Percentiles rank a stretch among this genome's conserved stretches.
Conservation (phyloP, 37 sponge, comb jelly and placozoan genomes). For the Haliclona indistincta region DNA sequence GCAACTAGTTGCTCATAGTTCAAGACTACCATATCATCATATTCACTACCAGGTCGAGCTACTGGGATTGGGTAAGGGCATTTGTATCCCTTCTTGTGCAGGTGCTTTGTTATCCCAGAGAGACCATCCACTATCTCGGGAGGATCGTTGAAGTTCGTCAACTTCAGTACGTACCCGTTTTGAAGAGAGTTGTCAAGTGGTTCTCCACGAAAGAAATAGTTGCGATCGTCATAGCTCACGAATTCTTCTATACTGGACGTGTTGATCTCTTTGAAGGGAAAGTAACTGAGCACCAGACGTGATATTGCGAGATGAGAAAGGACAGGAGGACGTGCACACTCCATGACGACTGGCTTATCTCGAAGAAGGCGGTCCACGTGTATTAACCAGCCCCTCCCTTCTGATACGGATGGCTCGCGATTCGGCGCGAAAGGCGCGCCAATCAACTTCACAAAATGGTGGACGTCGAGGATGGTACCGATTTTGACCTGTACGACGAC, state of each 20-base stretch:
- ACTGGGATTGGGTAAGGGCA: slow-evolving; percentile 14
- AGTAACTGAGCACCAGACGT: slow-evolving; percentile 2
- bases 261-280: slow-evolving; percentile 29
- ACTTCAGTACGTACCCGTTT: slow-evolving; percentile 17
- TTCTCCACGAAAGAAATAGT: slow-evolving; percentile 46
- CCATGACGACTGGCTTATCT: too few species aligned
- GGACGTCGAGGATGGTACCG: too few species aligned
- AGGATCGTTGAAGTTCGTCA: background rate
- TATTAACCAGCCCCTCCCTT: too few species aligned
- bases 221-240: slow-evolving; percentile 53
- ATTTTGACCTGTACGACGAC: slow-evolving; percentile 38
- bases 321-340: slow-evolving; percentile 21
- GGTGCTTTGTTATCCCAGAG: slow-evolving; percentile 21
- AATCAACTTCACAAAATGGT: too few species aligned
- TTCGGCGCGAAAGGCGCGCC: too few species aligned
- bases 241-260: slow-evolving; percentile 23
- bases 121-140: slow-evolving; percentile 17
- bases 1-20: background rate
- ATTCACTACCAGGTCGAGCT: background rate
- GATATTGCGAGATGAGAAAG: background rate
- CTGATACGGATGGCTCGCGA: too few species aligned
- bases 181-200: background rate
- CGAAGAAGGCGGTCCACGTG: too few species aligned
- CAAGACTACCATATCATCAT: background rate
- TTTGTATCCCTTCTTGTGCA: slow-evolving; percentile 4